Conservation (phyloP, 2,888 invertebrate genomes). For the Masnerella sp. region DNA sequence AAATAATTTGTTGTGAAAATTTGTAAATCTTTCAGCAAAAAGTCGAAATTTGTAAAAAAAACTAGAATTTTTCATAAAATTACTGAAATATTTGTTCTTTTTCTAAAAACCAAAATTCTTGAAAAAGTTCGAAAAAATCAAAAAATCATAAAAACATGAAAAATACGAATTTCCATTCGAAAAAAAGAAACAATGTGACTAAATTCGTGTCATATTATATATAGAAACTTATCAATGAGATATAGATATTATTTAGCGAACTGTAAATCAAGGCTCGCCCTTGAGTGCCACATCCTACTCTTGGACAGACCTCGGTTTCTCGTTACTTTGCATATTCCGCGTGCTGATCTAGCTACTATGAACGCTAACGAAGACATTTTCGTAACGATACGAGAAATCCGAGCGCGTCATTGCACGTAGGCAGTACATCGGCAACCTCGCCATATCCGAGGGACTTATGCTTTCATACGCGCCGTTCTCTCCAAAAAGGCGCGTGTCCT, state of each 20-base stretch:
- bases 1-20: too few species aligned
- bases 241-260: slow-evolving; percentile 49
- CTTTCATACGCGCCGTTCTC: slow-evolving; percentile 23
- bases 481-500: slow-evolving; percentile 23
- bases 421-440: slow-evolving; percentile 37
- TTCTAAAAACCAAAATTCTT: too few species aligned
- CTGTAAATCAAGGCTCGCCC: slow-evolving; percentile 56
- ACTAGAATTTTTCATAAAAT: too few species aligned
- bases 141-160: too few species aligned
- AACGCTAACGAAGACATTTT: slow-evolving; percentile 52
- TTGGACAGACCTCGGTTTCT: slow-evolving; percentile 46
- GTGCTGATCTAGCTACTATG: slow-evolving; percentile 44
- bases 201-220: slow-evolving; percentile 23
- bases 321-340: slow-evolving; percentile 56
- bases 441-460: slow-evolving; percentile 45
- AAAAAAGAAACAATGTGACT: slow-evolving; percentile 15
- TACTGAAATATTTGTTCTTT: too few species aligned
- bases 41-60: too few species aligned
- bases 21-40: too few species aligned
- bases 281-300: slow-evolving; percentile 53
- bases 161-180: slow-evolving; percentile 3
- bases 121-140: too few species aligned
- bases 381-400: slow-evolving; percentile 55
- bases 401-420: slow-evolving; percentile 56
- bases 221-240: slow-evolving; percentile 8